Conservation (phyloP, 2,113 vertebrate species). For the Hemiscyllium ocellatum region DNA sequence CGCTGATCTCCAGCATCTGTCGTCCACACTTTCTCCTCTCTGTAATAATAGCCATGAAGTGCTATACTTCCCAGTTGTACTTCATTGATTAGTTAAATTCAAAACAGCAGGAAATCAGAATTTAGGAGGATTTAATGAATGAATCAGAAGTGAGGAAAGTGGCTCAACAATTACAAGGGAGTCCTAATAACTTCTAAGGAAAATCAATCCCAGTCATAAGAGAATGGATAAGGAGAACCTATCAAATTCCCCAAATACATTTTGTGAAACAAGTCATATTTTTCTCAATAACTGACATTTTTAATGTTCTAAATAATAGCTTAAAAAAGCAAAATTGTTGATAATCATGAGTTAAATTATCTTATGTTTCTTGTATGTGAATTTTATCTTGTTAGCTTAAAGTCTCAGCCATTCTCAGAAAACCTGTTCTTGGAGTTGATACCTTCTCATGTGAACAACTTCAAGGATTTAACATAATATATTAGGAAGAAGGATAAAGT, state of each 20-base stretch:
- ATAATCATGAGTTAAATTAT: background rate
- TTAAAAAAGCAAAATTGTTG: background rate
- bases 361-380: background rate
- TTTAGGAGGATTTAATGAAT: background rate
- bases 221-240: background rate
- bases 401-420: background rate
- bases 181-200: background rate
- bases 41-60: background rate
- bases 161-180: background rate
- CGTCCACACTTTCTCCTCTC: background rate
- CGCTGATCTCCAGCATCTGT: too few relatives aligned
- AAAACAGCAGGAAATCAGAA: background rate
- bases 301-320: background rate
- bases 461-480: background rate
- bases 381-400: background rate
- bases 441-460: background rate
- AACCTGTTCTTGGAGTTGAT: background rate
- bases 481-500: background rate
- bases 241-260: background rate
- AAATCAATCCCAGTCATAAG: background rate
- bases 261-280: background rate
- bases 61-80: background rate
- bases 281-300: background rate
- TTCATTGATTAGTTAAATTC: background rate
- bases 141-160: background rate